Evolutionary conservation across 2,888 invertebrate genomes (phyloP), one percentile per base, ranked within the genome.

Genomic region (Hoplodrina ambigua): DNA sequence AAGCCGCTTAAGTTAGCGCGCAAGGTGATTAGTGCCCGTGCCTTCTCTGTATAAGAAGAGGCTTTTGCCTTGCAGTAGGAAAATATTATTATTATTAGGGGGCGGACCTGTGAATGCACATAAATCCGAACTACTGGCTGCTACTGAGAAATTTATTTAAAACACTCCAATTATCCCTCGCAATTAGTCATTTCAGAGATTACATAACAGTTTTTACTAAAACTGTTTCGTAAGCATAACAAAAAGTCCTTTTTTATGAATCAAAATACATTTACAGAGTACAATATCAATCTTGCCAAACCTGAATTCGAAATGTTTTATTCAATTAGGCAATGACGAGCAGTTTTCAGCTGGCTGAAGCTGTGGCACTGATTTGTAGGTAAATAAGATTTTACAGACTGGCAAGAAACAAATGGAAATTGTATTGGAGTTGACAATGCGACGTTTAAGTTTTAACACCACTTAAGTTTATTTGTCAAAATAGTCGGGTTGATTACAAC

Each of bases 301-400:
- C 54, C 33, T 44, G 54, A 66, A 33, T 25, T 41, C 13, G 7
- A 53, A 74, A 75, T 62, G 52, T 62, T 67, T 76, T 59, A 63
- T 75, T 62, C 46, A 59, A 75, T 80, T 62, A 75, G 33, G 52
- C 61, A 62, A 33, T 80, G 75, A 80, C 75, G 1, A 41, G 54
- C 75, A 58, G 11, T 33, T 80, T 75, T 53, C 44, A 44, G 44
- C 5, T 62, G 58, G 7, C 20, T 52, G 17, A 17, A 44, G 53
- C 60, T 50, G 61, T 57, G 54, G 20, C 44, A 49, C 10, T 44
- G 52, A 50, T 55, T 66, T 58, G 20, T 68, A 46, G 46, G 17
- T 15, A 65, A 59, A 59, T 46, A 44, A 17, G 19, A 17, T 57
- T 54, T 74, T 54, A 33, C 4, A 46, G 50, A 6, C 41, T 52